Evolutionary conservation across 2,113 vertebrate genomes (phyloP).

Genomic region (Prionailurus bengalensis): DNA sequence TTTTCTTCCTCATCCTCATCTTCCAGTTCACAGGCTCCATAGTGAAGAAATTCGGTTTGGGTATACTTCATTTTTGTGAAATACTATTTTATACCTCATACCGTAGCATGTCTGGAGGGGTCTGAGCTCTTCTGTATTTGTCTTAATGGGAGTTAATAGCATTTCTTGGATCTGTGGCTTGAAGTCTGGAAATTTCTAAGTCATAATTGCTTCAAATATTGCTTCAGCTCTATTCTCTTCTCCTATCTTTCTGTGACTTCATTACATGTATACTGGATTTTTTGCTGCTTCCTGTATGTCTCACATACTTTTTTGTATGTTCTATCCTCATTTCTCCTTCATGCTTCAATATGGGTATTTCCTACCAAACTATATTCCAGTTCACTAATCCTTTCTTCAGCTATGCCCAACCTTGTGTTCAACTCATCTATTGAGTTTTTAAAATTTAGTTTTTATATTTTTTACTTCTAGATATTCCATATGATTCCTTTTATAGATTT

Average conservation of each 20-base stretch:
- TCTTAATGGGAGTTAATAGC: background rate
- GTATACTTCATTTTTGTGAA: background rate
- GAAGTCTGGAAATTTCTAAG: background rate
- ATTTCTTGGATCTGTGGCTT: background rate
- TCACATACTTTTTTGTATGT: background rate
- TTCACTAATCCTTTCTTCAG: background rate
- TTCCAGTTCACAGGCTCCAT: background rate
- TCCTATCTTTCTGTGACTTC: background rate
- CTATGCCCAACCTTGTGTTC: background rate
- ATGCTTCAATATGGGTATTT: constrained; percentile 14
- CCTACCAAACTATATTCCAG: background rate
- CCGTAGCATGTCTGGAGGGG: background rate
- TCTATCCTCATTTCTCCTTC: background rate
- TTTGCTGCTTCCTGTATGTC: background rate
- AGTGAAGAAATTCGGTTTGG: background rate
- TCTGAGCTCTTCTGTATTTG: background rate
- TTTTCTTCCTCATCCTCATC: background rate
- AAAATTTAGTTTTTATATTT: background rate
- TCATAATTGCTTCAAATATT: background rate
- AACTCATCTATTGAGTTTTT: background rate
- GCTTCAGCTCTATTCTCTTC: background rate
- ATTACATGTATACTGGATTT: background rate
- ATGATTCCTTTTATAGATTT: background rate
- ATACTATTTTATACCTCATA: background rate
- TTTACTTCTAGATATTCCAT: background rate